Conservation (phyloP, 53 echinoderm and acorn worm species). For the Glandiceps talaboti region DNA sequence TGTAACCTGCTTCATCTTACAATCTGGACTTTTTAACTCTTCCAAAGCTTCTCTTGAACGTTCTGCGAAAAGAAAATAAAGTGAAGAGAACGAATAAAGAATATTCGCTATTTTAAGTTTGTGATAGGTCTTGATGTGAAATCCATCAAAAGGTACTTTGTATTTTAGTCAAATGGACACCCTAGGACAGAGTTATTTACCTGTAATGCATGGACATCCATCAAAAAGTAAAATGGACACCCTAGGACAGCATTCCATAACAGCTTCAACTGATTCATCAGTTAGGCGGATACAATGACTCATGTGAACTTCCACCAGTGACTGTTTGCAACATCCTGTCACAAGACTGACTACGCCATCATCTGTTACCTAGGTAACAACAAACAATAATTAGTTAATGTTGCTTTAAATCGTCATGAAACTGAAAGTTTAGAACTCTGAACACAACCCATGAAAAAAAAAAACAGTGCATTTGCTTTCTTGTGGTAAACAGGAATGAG, state of each 20-base stretch:
- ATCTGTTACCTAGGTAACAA: constrained; percentile 54
- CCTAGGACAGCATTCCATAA: constrained; percentile 63
- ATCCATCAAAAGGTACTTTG: too few relatives aligned
- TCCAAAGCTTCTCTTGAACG: constrained; percentile 62
- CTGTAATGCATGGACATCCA: constrained; percentile 95
- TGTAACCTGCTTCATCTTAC: constrained; percentile 83
- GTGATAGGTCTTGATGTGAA: too few relatives aligned
- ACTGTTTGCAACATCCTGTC: constrained; percentile 61
- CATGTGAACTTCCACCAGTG: constrained; percentile 75
- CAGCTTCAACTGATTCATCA: constrained; percentile 79
- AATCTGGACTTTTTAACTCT: constrained; percentile 41
- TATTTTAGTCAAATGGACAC: too few relatives aligned
- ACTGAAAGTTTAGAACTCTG: too few relatives aligned
- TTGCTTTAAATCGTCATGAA: too few relatives aligned
- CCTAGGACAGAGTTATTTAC: constrained; percentile 16
- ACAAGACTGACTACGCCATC: constrained; percentile 74
- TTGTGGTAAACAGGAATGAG: too few relatives aligned
- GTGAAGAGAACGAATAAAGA: background rate
- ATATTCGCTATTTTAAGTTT: too few relatives aligned
- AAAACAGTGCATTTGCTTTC: too few relatives aligned
- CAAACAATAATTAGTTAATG: too few relatives aligned
- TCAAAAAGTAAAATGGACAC: constrained; percentile 78
- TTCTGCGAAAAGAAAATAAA: too few relatives aligned
- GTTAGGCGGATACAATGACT: constrained; percentile 78
- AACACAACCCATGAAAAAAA: too few relatives aligned